phyloP scores from a whole-genome alignment of 2,888 invertebrate genomes.

The Chaetogeoica ovagalla region DNA sequence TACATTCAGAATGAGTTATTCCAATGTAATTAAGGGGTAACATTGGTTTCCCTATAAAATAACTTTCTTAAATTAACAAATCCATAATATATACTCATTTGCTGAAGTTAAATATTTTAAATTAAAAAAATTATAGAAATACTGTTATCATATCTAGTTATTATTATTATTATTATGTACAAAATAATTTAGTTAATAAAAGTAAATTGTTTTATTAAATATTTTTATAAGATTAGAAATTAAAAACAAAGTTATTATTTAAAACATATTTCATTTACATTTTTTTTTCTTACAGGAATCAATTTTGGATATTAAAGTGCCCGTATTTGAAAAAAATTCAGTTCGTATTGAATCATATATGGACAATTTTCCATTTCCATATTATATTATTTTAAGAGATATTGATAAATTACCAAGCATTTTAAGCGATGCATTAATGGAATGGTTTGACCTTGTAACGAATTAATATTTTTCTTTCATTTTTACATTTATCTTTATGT shows the following conservation, averaged over 20 bases:
- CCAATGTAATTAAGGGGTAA: no score
- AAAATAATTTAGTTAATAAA: background rate
- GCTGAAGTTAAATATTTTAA: no score
- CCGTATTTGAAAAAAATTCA: slow-evolving; percentile 67
- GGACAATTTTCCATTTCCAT: slow-evolving; percentile 96
- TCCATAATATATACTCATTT: no score
- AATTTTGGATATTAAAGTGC: slow-evolving; percentile 84
- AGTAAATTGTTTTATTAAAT: background rate
- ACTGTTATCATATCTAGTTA: no score
- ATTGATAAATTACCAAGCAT: slow-evolving; percentile 85
- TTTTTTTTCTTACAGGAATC: slow-evolving; percentile 71
- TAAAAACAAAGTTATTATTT: background rate
- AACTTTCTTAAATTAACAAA: no score
- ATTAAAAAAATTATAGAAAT: no score
- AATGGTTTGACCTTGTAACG: slow-evolving; percentile 96
- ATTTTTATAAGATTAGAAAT: background rate
- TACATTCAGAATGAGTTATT: background rate
- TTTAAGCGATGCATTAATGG: slow-evolving; percentile 91
- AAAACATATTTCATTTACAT: background rate
- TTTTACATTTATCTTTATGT: background rate
- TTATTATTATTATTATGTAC: no score
- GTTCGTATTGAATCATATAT: slow-evolving; percentile 79
- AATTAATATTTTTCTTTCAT: background rate
- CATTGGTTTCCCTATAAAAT: no score
- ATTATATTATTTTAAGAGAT: slow-evolving; percentile 91